Base-by-base conservation (phyloP, 2,888 invertebrate genomes). In the Petrophora chlorosata region DNA sequence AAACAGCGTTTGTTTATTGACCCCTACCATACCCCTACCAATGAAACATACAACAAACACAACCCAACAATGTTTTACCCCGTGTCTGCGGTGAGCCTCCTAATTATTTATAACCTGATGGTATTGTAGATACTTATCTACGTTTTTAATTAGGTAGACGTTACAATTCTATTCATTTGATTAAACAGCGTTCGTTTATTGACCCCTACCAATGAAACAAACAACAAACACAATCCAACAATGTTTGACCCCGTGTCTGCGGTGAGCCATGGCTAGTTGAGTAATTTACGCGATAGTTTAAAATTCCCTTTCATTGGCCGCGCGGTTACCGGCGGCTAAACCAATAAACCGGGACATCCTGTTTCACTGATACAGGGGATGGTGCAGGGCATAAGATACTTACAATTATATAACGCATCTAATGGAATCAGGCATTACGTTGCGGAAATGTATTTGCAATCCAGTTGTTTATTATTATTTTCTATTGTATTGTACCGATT, bases 331-430 rank as follows among this genome's bases (percentile, higher is more conserved):
- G 54, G 56, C 56, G 64, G 63, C 61, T 71, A 63, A 77, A 67
- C 73, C 75, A 73, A 77, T 77, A 73, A 68, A 67, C 54, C 59
- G 70, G 63, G 60, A 66, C 68, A 67, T 70, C 68, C 71, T 63
- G 72, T 63, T 69, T 60, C 62, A 41, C n/a, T 10, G 39, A 26
- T 25, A 12, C 14, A 10, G n/a, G 1, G 34, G n/a, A 35, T 40
- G 61, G 59, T 22, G 7, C 42, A 63, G 63, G 59, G 46, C 7
- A 35, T 17, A 32, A 25, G 12, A 35, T 12, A n/a, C n/a, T n/a
- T n/a, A n/a, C n/a, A n/a, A n/a, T n/a, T 15, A 15, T 13, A 16
- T n/a, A n/a, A n/a, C n/a, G n/a, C n/a, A n/a, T n/a, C n/a, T n/a
- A n/a, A 25, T 25, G 10, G 8, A 25, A 25, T 10, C 9, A 3